Percentiles rank a stretch among this genome's conserved stretches.
phyloP scores from a whole-genome alignment of 2,113 vertebrate species.

The Gadus macrocephalus region DNA sequence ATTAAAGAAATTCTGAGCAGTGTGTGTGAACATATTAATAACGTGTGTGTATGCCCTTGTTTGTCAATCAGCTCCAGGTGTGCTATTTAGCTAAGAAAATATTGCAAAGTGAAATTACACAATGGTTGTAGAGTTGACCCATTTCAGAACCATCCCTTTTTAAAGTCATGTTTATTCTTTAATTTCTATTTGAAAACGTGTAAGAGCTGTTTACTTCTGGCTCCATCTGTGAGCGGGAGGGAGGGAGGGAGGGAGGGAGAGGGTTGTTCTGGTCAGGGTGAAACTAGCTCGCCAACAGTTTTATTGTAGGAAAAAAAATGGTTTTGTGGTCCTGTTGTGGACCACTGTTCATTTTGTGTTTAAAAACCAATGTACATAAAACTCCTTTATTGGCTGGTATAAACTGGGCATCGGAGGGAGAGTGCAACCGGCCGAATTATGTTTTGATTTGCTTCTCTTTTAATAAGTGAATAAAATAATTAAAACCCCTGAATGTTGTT shows the following conservation, averaged over 20 bases:
- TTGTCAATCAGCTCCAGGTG: too few species aligned
- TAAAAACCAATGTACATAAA: conserved; percentile 43
- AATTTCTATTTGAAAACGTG: neutral
- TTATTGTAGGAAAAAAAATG: neutral
- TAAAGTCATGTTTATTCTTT: neutral
- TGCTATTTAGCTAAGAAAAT: too few species aligned
- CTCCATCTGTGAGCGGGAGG: conserved; percentile 34
- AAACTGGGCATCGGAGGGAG: conserved; percentile 8
- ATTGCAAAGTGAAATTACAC: too few species aligned
- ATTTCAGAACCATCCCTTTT: too few species aligned
- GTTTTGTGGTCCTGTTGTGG: conserved; percentile 21
- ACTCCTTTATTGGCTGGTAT: conserved; percentile 69
- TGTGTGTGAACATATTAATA: too few species aligned
- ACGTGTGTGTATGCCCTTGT: too few species aligned
- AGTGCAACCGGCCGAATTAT: conserved; percentile 86
- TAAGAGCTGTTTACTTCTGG: conserved; percentile 77
- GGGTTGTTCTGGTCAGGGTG: neutral
- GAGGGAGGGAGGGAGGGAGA: neutral
- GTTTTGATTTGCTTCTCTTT: conserved; percentile 91
- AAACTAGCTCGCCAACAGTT: too few species aligned
- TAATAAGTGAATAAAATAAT: conserved; percentile 98
- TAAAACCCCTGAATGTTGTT: conserved; percentile 64
- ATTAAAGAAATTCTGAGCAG: too few species aligned
- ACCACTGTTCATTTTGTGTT: conserved; percentile 28
- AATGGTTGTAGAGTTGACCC: too few species aligned